These are phyloP conservation scores for Caenorhabditis sp. DNA, from an alignment of 2,888 invertebrate species.

Conservation along the genomic window DNA sequence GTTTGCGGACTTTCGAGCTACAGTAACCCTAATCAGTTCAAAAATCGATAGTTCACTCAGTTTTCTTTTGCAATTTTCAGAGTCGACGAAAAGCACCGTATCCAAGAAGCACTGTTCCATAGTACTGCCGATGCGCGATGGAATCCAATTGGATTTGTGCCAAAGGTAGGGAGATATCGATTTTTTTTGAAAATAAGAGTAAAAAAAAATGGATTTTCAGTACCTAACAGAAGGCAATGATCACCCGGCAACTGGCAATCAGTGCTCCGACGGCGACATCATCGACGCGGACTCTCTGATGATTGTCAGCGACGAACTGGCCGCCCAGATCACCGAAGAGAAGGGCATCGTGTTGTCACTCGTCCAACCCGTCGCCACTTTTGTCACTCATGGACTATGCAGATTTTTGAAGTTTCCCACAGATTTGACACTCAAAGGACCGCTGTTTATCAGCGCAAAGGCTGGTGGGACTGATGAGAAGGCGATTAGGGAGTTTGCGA, in stretches of 20 bases:
- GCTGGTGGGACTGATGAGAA: constrained; percentile 43
- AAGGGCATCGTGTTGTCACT: constrained; percentile 66
- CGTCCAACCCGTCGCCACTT: constrained; percentile 68
- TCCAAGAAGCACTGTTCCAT: constrained; percentile 55
- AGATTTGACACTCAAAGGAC: constrained; percentile 72
- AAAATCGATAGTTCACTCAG: no score
- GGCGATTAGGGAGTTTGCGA: constrained; percentile 47
- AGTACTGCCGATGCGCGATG: constrained; percentile 60
- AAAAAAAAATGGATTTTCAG: no score
- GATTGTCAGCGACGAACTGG: constrained; percentile 65
- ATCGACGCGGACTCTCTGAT: constrained; percentile 61
- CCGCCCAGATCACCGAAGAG: constrained; percentile 66
- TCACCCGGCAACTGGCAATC: constrained; percentile 6
- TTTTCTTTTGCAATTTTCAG: no score
- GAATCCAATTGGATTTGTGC: constrained; percentile 74
- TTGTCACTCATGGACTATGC: constrained; percentile 65
- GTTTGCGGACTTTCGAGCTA: no score
- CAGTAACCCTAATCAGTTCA: no score
- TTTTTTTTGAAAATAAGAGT: no score
- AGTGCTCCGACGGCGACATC: constrained; percentile 54
- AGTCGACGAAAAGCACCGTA: constrained; percentile 67
- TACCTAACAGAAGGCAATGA: constrained; percentile 48
- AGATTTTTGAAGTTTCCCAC: constrained; percentile 63
- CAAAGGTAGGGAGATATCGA: constrained; percentile 70
- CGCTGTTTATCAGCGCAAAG: constrained; percentile 69